Evolutionary conservation across 2,113 vertebrate genomes (phyloP).

Genomic region (Calonectris borealis): DNA sequence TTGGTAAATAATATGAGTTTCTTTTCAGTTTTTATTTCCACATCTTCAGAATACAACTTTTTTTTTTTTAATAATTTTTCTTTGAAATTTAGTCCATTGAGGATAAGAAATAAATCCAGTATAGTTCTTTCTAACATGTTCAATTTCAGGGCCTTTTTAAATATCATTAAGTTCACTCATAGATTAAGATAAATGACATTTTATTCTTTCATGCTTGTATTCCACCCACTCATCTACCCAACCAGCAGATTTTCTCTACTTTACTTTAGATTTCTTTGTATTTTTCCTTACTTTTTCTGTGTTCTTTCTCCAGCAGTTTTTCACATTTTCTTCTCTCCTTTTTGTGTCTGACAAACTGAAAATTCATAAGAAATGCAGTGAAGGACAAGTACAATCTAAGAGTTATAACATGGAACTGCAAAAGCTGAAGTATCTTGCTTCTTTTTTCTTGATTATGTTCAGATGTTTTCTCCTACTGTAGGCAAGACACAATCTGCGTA

Average conservation of each 20-base stretch:
- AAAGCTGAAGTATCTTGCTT: not conserved
- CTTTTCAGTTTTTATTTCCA: not conserved
- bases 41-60: not conserved
- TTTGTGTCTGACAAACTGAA: not conserved
- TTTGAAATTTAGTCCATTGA: not conserved
- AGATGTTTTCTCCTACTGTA: not conserved
- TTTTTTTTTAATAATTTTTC: not conserved
- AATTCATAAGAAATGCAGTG: not conserved
- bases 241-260: not conserved
- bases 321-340: not conserved
- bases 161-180: not conserved
- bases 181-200: not conserved
- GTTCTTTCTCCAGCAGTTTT: not conserved
- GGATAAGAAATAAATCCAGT: not conserved
- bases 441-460: not conserved
- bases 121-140: not conserved
- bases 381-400: not conserved
- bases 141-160: not conserved
- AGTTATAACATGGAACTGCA: not conserved
- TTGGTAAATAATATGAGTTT: not conserved
- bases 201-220: not conserved
- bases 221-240: not conserved
- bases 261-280: not conserved
- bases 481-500: not conserved
- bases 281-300: not conserved